Base-by-base conservation (phyloP, 1,140 invertebrate species). In the Sarcophaga peregrina region DNA sequence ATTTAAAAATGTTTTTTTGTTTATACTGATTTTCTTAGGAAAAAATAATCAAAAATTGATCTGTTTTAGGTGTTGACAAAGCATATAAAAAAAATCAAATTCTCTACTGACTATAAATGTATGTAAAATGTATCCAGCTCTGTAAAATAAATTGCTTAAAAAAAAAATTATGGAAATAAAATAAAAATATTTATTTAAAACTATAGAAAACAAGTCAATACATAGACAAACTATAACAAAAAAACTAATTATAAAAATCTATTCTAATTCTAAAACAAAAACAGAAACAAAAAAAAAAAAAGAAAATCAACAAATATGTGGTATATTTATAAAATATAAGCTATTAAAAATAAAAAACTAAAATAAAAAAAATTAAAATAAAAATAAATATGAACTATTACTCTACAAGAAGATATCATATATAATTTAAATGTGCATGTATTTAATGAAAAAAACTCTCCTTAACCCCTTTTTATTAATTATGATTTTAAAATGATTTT, bases 111-210 rank as follows among this genome's bases (percentile, higher is more conserved):
- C 62, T 52, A 20, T 72, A 78, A 78, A 50, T 78, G 47, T 78
- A 78, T 45, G 75, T 78, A 50, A 78, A 78, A 78, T 78, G 47
- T 78, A 78, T 78, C 75, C 75, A 78, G 75, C 75, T 52, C 75
- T 78, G 75, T 78, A 78, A 78, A 52, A 78, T 25, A 50, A 76
- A 48, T 15, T 10, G 13, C 52, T 45, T 45, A 0, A 58, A 47
- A 47, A 47, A 76, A 76, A 76, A 76, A 9, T 6, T 2, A 37
- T 37, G 25, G 25, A 37, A 37, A 37, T 37, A 37, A 37, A 37
- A 37, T 37, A 37, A 37, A 37, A 37, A 37, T 37, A 37, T 37
- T 37, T 73, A 3, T 20, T 9, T n/a, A 47, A 76, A 47, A 47
- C n/a, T 46, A 47, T 46, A 47, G 13, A 76, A 76, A 47, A 76